Evolutionary conservation across 2,797 vertebrate genomes (phyloP).

Genomic region (Argya squamiceps): DNA sequence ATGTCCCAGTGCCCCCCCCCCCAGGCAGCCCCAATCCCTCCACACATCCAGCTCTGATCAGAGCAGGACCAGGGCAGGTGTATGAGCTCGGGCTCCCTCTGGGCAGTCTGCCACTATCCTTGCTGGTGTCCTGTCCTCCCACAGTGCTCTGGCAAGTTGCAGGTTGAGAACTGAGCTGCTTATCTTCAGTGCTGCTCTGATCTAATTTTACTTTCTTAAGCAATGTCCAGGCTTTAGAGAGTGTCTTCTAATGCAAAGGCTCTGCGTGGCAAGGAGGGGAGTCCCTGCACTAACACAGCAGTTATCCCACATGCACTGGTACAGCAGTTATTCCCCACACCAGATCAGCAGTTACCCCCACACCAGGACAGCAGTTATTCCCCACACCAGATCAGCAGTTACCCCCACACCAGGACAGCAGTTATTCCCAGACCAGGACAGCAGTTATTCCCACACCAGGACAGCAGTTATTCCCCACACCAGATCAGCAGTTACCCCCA

Average conservation of each 20-base stretch:
- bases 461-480: not conserved
- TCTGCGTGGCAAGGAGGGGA: not conserved
- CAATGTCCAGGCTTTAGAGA: not conserved
- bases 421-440: not conserved
- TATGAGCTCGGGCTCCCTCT: accelerated
- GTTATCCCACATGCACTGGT: not conserved
- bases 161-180: not conserved
- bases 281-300: not conserved
- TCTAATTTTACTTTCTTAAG: constrained; percentile 42
- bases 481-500: not conserved
- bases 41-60: not conserved
- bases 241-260: not conserved
- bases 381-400: not conserved
- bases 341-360: not conserved
- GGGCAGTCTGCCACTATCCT: not conserved
- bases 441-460: not conserved
- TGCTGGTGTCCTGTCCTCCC: not conserved
- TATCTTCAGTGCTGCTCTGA: not conserved
- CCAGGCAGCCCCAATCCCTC: not conserved
- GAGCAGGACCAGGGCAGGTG: not conserved
- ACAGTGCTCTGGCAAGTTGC: not conserved
- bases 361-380: not conserved
- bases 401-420: not conserved
- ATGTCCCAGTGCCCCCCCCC: too few species aligned
- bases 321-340: not conserved